Percentiles rank a stretch among this genome's conserved stretches.
phyloP scores from a whole-genome alignment of 2,797 vertebrate species.

The Setipinna tenuifilis region DNA sequence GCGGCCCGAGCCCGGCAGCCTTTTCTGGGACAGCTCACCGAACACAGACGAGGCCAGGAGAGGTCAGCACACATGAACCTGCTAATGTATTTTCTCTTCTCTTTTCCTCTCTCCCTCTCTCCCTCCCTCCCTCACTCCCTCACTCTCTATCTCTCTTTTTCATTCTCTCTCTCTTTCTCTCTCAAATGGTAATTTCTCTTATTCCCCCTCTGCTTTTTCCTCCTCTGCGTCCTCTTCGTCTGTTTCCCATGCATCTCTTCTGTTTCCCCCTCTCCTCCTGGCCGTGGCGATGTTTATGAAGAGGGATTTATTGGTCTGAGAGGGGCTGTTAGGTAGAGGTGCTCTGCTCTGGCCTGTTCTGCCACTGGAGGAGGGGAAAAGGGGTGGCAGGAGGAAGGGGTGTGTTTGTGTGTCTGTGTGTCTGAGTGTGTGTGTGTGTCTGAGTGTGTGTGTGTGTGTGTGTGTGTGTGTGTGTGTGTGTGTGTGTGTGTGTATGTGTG shows the following conservation, averaged over 20 bases:
- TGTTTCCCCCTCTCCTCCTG: background rate
- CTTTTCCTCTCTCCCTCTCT: background rate
- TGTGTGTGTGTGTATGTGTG: background rate
- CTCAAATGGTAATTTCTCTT: conserved; percentile 1
- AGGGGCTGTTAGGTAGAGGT: conserved; percentile 75
- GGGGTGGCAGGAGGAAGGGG: conserved; percentile 47
- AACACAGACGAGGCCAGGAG: conserved; percentile 31
- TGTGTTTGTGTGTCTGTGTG: background rate
- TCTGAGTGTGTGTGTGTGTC: background rate
- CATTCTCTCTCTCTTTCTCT: background rate
- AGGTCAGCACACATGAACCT: conserved; percentile 47
- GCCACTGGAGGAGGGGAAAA: conserved; percentile 68
- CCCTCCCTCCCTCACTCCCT: background rate
- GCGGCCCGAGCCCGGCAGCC: background rate
- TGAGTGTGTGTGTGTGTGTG: background rate
- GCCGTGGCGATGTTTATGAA: conserved; percentile 73
- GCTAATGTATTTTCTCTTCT: background rate
- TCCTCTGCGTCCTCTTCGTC: conserved; percentile 58
- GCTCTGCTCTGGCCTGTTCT: conserved; percentile 58
- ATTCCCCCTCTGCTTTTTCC: background rate
- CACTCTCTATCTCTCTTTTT: background rate
- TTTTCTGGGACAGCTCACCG: background rate
- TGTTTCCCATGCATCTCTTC: conserved; percentile 55
- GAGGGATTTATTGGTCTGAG: conserved; percentile 78
- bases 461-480: background rate